Evolutionary conservation across 2,797 vertebrate species (phyloP).

Genomic region (Rhabdomys pumilio): DNA sequence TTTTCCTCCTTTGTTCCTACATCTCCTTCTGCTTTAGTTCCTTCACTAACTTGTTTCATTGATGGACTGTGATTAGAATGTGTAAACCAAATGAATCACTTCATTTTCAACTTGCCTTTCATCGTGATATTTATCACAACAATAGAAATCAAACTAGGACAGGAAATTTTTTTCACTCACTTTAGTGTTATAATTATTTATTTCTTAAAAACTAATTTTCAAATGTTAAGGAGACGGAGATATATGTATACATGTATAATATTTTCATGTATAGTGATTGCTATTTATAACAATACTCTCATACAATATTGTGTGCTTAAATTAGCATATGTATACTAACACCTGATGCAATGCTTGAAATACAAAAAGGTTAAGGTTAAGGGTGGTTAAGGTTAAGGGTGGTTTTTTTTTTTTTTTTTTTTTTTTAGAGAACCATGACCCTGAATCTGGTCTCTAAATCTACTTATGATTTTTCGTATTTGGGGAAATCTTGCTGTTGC

Average conservation of each 20-base stretch:
- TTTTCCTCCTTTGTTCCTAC: not conserved
- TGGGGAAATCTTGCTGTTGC: not conserved
- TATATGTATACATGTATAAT: accelerated
- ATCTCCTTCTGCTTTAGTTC: not conserved
- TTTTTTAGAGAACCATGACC: not conserved
- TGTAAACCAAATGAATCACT: not conserved
- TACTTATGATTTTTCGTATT: not conserved
- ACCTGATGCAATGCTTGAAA: not conserved
- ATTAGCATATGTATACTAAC: not conserved
- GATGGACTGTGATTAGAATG: not conserved
- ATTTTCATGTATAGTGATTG: not conserved
- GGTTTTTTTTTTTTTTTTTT: too few relatives aligned
- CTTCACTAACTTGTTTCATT: not conserved
- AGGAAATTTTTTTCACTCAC: not conserved
- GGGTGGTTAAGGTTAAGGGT: too few relatives aligned
- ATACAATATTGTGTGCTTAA: not conserved
- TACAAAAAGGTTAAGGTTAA: not conserved
- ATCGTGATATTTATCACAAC: not conserved
- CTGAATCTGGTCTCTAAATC: not conserved
- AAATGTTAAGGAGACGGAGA: not conserved
- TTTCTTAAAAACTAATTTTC: not conserved
- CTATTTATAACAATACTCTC: not conserved
- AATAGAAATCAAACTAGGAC: not conserved
- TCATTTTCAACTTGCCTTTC: not conserved
- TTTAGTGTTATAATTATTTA: not conserved